phyloP scores from a whole-genome alignment of 2,113 vertebrate species.

The Leptocoma aspasia region DNA sequence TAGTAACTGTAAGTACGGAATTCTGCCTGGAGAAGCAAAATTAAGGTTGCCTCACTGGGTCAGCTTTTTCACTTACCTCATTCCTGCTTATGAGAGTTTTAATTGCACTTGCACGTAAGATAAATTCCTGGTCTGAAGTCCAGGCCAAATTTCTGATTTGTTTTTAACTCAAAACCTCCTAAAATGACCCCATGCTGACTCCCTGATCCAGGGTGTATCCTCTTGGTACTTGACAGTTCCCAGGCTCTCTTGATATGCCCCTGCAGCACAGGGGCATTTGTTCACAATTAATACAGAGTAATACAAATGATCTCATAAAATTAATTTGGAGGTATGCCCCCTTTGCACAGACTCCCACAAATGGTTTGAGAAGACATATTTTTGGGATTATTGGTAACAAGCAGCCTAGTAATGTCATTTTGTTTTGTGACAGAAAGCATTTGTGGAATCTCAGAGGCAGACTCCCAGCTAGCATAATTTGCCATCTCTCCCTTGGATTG shows the following conservation, averaged over 20 bases:
- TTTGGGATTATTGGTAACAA: background rate
- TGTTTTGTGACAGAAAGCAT: background rate
- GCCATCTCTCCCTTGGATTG: background rate
- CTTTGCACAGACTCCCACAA: background rate
- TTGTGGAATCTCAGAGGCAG: background rate
- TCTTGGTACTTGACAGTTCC: background rate
- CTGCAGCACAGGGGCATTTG: background rate
- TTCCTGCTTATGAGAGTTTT: background rate
- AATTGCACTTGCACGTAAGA: background rate
- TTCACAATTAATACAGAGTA: background rate
- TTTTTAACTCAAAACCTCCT: background rate
- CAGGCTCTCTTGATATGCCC: background rate
- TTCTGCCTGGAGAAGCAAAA: background rate
- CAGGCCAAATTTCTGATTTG: background rate
- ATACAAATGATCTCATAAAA: background rate
- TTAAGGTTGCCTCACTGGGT: background rate
- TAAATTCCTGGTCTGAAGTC: background rate
- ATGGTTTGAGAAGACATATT: background rate
- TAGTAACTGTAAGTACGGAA: background rate
- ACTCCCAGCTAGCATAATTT: background rate
- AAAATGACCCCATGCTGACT: background rate
- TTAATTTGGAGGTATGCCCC: background rate
- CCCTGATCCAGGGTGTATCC: rapidly evolving
- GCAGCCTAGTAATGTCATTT: background rate
- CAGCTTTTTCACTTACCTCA: background rate